A percentile compares a stretch with the other conserved stretches of the same genome.
phyloP scores from a whole-genome alignment of 2,113 vertebrate genomes.

The Lycocorax pyrrhopterus region DNA sequence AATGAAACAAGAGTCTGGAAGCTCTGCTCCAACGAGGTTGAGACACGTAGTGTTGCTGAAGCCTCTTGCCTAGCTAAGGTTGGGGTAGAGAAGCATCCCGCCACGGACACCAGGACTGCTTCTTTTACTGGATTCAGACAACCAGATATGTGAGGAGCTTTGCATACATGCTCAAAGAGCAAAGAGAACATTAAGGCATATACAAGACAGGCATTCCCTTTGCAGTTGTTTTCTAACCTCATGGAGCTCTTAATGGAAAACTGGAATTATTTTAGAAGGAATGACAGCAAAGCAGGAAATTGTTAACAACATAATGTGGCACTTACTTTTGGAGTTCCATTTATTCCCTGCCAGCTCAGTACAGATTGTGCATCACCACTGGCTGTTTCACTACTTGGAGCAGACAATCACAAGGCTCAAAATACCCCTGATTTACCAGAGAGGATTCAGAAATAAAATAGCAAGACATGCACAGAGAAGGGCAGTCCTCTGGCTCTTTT shows the following conservation, averaged over 20 bases:
- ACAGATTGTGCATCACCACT: background rate
- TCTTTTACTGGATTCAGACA: background rate
- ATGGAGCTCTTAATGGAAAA: background rate
- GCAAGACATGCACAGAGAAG: background rate
- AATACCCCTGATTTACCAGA: background rate
- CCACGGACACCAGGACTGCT: background rate
- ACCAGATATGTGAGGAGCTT: background rate
- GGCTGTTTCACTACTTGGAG: background rate
- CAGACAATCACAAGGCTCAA: background rate
- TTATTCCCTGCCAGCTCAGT: background rate
- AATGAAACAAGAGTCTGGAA: background rate
- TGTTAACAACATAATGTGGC: background rate
- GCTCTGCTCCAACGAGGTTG: background rate
- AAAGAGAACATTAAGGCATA: background rate
- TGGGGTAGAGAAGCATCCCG: background rate
- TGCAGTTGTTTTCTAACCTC: background rate
- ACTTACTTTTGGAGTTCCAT: background rate
- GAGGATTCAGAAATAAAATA: background rate
- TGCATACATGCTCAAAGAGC: background rate
- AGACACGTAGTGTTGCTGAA: rapidly evolving
- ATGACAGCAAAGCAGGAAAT: background rate
- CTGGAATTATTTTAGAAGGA: background rate
- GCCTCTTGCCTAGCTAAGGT: background rate
- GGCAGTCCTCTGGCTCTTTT: background rate
- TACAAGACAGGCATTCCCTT: background rate